phyloP scores from a whole-genome alignment of 2,113 vertebrate species.

The Clarias batrachus region DNA sequence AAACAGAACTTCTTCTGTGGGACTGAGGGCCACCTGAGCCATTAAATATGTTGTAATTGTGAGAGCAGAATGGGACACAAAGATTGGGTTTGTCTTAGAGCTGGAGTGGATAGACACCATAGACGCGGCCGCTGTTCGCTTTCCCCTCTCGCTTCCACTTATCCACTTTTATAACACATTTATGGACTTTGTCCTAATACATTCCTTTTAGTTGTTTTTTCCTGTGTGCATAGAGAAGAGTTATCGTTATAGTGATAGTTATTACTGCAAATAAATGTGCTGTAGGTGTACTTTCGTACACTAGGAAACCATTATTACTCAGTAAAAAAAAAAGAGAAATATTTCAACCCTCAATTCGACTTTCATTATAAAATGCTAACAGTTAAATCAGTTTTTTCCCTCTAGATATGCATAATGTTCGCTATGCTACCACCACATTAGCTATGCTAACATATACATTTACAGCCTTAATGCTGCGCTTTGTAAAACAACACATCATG shows the following conservation, averaged over 20 bases:
- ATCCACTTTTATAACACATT: not conserved
- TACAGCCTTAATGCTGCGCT: not conserved
- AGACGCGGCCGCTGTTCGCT: constrained; percentile 47
- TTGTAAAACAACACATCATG: not conserved
- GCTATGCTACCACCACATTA: not conserved
- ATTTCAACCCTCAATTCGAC: not conserved
- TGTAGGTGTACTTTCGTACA: not conserved
- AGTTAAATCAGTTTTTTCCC: not conserved
- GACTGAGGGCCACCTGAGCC: not conserved
- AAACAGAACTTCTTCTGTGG: constrained; percentile 26
- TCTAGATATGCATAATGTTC: not conserved
- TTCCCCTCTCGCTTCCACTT: constrained; percentile 46
- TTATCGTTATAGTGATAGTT: not conserved
- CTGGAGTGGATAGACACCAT: constrained; percentile 55
- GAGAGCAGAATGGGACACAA: constrained; percentile 26
- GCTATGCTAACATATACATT: not conserved
- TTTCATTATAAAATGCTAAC: not conserved
- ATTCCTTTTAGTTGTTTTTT: constrained; percentile 8
- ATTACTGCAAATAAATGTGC: not conserved
- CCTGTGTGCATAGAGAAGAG: not conserved
- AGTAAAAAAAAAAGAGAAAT: too few species aligned
- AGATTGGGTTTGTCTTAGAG: constrained; percentile 51
- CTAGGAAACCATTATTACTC: not conserved
- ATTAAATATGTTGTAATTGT: constrained; percentile 7
- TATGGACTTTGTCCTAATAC: not conserved